Percentiles rank a stretch among this genome's conserved stretches.
phyloP scores from a whole-genome alignment of 2,797 vertebrate species.

The Muscicapa comitata region DNA sequence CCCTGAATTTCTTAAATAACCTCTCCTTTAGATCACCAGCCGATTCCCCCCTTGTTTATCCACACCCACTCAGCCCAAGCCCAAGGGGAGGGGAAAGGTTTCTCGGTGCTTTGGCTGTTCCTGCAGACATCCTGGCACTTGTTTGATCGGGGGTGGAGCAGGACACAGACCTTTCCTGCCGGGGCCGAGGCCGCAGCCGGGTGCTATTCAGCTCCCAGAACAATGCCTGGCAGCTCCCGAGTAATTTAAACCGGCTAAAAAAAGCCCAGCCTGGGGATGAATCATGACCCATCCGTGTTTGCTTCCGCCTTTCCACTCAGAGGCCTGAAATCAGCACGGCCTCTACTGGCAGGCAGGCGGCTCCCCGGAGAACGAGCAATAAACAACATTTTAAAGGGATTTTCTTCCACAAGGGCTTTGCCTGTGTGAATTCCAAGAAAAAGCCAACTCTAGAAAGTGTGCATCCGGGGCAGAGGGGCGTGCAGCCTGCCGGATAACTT shows the following conservation, averaged over 20 bases:
- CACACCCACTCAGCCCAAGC: background rate
- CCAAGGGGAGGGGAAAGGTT: background rate
- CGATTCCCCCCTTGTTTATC: background rate
- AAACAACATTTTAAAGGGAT: background rate
- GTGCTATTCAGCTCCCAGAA: background rate
- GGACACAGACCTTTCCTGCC: background rate
- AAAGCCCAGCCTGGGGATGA: background rate
- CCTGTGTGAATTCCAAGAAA: background rate
- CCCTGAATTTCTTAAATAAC: background rate
- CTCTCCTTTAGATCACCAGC: background rate
- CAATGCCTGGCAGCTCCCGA: conserved; percentile 34
- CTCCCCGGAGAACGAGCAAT: background rate
- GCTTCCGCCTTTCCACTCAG: background rate
- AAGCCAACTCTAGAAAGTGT: background rate
- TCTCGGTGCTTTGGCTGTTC: rapidly evolving
- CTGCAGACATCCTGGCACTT: background rate
- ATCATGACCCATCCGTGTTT: background rate
- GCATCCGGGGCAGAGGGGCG: background rate
- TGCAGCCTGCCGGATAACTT: background rate
- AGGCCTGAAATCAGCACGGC: background rate
- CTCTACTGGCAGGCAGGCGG: background rate
- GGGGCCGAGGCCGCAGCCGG: background rate
- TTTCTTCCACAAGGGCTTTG: background rate
- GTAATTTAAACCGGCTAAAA: background rate
- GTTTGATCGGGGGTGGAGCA: background rate